Evolutionary conservation across 2,113 vertebrate genomes (phyloP), one percentile per base, ranked within the genome.

Genomic region (Odocoileus hemionus): DNA sequence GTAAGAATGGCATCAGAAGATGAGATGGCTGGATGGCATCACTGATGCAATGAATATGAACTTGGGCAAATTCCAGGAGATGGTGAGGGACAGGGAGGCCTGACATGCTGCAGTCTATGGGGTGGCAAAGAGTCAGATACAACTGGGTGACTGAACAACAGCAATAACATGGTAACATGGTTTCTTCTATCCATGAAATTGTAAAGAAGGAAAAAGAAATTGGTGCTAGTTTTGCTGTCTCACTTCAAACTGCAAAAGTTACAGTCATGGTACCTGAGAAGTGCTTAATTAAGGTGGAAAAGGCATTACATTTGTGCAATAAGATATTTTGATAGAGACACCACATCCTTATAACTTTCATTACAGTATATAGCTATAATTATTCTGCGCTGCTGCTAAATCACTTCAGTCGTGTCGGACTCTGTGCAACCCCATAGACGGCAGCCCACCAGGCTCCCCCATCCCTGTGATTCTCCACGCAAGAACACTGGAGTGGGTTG

Each of bases 391-490:
- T 33, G 61, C 33, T n/a, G 33, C 16, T 67, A 67, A 67, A 17
- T 36, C 0, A 4, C 64, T 67, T 67, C 64, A 36, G 64, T 21
- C 17, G 0, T 36, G 64, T 67, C 33, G 0, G 0, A 67, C 17
- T 36, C 64, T 67, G 33, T 67, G 64, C 4, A 0, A 36, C 33
- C 5, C 64, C 9, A 11, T 36, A 67, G 64, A 36, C 0, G 0
- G 64, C 17, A 67, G 64, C n/a, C 64, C n/a, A 67, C 17, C n/a
- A 67, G n/a, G 64, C 17, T 67, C 17, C 33, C 64, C 8, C 2
- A 0, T 67, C 17, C 64, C 64, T 67, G 17, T 8, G 64, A 36
- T 36, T 36, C 64, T 67, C 64, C n/a, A 21, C 17, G n/a, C 17
- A 67, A 67, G 64, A 36, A 67, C 33, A 67, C 8, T 36, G 64